phyloP scores from a whole-genome alignment of 2,113 vertebrate species.

The Anarhynchus alexandrinus region DNA sequence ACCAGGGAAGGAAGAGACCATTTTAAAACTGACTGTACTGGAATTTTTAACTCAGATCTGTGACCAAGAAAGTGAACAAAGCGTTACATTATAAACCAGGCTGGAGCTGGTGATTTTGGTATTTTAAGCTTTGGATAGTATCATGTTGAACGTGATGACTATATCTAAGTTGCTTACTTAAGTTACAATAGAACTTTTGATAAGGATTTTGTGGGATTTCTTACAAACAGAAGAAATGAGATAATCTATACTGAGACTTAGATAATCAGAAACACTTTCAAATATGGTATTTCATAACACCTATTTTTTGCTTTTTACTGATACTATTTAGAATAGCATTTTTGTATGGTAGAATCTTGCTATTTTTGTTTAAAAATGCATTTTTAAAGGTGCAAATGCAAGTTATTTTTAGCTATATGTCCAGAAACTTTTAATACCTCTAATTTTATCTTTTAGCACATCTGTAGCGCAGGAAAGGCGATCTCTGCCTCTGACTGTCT shows the following conservation, averaged over 20 bases:
- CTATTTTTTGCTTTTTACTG: neutral
- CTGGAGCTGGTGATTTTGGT: neutral
- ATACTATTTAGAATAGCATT: neutral
- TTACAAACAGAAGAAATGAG: neutral
- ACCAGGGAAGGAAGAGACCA: neutral
- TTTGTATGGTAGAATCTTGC: neutral
- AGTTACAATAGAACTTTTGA: neutral
- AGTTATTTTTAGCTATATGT: neutral
- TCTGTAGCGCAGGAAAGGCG: neutral
- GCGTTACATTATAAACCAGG: neutral
- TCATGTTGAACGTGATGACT: neutral
- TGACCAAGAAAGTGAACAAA: neutral
- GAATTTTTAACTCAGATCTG: neutral
- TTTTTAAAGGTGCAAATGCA: neutral
- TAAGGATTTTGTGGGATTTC: neutral
- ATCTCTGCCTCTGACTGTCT: neutral
- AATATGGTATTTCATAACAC: neutral
- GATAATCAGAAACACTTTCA: neutral
- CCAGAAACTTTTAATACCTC: neutral
- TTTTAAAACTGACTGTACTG: neutral
- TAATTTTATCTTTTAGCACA: neutral
- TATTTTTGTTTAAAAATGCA: neutral
- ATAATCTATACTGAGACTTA: neutral
- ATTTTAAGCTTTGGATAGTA: neutral
- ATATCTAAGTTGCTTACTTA: neutral